Evolutionary conservation across 2,797 vertebrate genomes (phyloP), one percentile per base, ranked within the genome.

Genomic region (Urophycis tenuis): DNA sequence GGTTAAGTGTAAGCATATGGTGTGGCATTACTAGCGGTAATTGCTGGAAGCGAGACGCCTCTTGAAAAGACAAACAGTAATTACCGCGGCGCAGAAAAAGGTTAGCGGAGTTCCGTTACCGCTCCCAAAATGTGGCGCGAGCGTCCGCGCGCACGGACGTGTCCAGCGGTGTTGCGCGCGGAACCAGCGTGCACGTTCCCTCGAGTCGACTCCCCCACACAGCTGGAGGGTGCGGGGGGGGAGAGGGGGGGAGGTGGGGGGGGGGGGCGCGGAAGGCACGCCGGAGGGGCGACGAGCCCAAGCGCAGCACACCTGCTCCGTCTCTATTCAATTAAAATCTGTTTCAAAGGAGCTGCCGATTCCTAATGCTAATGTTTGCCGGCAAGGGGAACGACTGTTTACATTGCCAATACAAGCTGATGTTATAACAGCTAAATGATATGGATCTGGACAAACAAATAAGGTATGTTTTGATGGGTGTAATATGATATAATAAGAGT

Each of bases 21-120:
- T 25, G 25, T 8, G n/a, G 22, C 25, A 60, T 19, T 25, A 60
- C 22, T n/a, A n/a, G 53, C 71, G 30, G 82, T 80, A 83, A 79
- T 19, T 41, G 9, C 10, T 73, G 72, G 35, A 73, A 72, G 19
- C 19, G 35, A 72, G 19, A 33, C 22, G 71, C 32, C 33, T 34
- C 71, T 72, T 11, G 33, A 33, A 33, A 25, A 60, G 53, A 25
- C 7, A 17, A 17, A 60, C 53, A 60, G 22, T 30, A 70, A 70
- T 70, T 70, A 31, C 67, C 2, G 30, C 67, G 32, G 67, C 7
- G 67, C 29, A 70, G 9, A 49, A 14, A 14, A 4, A 29, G 64
- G 64, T 69, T 15, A 69, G 25, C 14, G 29, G 25, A 69, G 64
- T 22, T 69, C 64, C 5, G 15, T 5, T 32, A 70, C 29, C 29